Percentiles rank a stretch among this genome's conserved stretches.
Conservation (phyloP, 2,888 invertebrate genomes). For the Lutraria lutraria region DNA sequence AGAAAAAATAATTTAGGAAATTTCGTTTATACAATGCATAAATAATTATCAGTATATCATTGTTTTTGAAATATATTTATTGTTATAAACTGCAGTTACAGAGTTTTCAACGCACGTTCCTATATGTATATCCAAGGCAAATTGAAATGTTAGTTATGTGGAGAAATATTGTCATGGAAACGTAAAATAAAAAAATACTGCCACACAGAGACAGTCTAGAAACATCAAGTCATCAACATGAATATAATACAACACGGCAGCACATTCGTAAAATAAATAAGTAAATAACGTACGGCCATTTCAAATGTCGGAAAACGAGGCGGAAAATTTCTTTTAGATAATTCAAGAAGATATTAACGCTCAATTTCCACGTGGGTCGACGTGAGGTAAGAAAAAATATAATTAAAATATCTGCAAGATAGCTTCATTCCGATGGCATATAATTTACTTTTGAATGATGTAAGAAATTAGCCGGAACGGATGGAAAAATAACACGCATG, state of each 20-base stretch:
- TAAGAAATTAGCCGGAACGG: constrained; percentile 46
- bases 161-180: constrained; percentile 9
- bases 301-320: constrained; percentile 42
- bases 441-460: constrained; percentile 49
- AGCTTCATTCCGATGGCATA: constrained; percentile 46
- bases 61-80: too few relatives aligned
- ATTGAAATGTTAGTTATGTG: constrained; percentile 1
- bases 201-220: constrained; percentile 5
- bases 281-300: constrained; percentile 41
- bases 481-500: constrained; percentile 34
- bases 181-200: neutral
- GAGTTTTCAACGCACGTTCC: too few relatives aligned
- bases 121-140: neutral
- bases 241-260: constrained; percentile 10
- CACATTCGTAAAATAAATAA: constrained; percentile 29
- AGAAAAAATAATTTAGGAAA: too few relatives aligned
- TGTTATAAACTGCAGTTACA: too few relatives aligned
- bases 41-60: too few relatives aligned
- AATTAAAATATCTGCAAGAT: constrained; percentile 56
- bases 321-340: constrained; percentile 50
- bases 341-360: constrained; percentile 45
- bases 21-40: too few relatives aligned
- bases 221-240: neutral
- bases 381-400: constrained; percentile 46
- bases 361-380: constrained; percentile 38